phyloP scores from a whole-genome alignment of 2,113 vertebrate genomes.

The Megaptera novaeangliae region DNA sequence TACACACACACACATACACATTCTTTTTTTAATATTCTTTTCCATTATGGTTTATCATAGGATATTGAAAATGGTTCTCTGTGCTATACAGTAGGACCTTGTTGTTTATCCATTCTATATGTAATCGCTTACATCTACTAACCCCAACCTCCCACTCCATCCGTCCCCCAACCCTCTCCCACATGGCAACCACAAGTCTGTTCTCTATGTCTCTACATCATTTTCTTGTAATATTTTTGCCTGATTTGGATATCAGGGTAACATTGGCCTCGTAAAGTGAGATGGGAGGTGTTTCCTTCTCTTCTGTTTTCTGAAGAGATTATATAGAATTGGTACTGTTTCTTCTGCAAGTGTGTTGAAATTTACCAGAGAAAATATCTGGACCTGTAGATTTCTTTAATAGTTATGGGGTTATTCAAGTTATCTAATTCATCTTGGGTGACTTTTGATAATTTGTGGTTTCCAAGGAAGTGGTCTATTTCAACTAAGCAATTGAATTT shows the following conservation, averaged over 20 bases:
- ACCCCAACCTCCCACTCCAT: too few relatives aligned
- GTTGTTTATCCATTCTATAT: too few relatives aligned
- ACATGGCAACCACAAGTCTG: too few relatives aligned
- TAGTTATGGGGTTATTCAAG: not conserved
- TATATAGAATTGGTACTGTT: not conserved
- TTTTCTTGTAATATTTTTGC: not conserved
- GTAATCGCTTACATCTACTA: too few relatives aligned
- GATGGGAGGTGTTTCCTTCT: not conserved
- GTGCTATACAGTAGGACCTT: too few relatives aligned
- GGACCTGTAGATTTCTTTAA: not conserved
- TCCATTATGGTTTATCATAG: too few relatives aligned
- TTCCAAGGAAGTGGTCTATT: not conserved
- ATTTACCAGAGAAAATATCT: not conserved
- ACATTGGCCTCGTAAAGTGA: not conserved
- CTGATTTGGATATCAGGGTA: not conserved
- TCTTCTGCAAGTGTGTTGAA: not conserved
- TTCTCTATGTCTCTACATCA: not conserved
- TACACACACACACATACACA: too few relatives aligned
- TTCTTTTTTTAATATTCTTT: too few relatives aligned
- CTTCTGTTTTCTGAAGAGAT: not conserved
- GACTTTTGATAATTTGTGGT: not conserved
- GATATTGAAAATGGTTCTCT: too few relatives aligned
- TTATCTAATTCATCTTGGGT: not conserved
- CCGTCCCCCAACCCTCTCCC: too few relatives aligned
- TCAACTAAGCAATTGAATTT: slow-evolving; percentile 9